Evolutionary conservation across 2,888 invertebrate genomes (phyloP).

Genomic region (Dioctria linearis): DNA sequence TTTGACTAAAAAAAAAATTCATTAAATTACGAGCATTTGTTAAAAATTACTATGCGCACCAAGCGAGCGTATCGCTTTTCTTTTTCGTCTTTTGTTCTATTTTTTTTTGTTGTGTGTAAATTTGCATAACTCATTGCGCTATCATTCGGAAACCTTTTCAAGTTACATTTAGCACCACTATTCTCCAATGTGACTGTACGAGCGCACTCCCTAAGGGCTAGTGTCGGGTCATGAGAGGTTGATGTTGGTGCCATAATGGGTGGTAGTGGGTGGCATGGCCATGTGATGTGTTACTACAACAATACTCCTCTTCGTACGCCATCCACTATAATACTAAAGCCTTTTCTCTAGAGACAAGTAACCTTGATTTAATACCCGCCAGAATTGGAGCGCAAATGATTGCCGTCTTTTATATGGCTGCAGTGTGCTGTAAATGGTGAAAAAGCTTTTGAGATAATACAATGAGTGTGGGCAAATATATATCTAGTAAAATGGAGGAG

Average conservation of each 20-base stretch:
- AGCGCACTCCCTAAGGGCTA: no score
- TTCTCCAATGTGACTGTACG: no score
- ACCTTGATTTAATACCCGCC: slow-evolving; percentile 56
- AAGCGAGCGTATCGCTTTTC: no score
- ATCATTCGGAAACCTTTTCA: no score
- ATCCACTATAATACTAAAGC: slow-evolving; percentile 9
- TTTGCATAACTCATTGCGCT: no score
- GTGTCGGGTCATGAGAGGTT: no score
- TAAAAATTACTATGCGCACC: no score
- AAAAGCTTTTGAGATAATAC: slow-evolving; percentile 21
- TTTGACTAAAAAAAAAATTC: no score
- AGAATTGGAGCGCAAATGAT: slow-evolving; percentile 56
- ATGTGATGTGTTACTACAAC: slow-evolving; percentile 5
- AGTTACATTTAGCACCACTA: no score
- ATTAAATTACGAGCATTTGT: no score
- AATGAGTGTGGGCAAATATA: slow-evolving; percentile 2
- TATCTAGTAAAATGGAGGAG: not conserved
- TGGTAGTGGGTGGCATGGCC: not conserved
- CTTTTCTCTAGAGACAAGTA: slow-evolving; percentile 48
- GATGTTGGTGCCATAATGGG: not conserved
- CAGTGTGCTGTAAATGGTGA: slow-evolving; percentile 29
- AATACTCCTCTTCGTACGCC: not conserved
- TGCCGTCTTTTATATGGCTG: slow-evolving; percentile 53
- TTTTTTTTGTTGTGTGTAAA: no score
- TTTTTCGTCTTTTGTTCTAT: no score